These are phyloP conservation scores for Perdix hodgsoniae DNA, from an alignment of 2,797 vertebrate genomes.

Conservation along the genomic window DNA sequence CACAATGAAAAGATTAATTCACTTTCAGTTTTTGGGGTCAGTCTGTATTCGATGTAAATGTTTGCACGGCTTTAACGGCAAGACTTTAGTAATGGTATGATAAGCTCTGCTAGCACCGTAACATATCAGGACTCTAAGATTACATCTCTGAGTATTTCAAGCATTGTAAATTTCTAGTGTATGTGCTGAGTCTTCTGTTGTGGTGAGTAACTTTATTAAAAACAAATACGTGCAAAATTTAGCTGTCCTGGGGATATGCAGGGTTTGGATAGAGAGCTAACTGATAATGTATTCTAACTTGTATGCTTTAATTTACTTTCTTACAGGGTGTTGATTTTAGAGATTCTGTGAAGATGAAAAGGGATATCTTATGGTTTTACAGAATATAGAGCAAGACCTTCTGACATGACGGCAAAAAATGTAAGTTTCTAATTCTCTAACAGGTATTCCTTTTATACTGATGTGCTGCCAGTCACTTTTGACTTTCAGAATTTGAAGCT, in stretches of 20 bases:
- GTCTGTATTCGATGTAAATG: neutral
- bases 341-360: constrained; percentile 73
- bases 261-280: neutral
- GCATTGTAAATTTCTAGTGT: neutral
- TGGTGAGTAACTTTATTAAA: neutral
- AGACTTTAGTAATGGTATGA: neutral
- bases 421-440: constrained; percentile 70
- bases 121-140: neutral
- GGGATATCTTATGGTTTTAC: constrained; percentile 67
- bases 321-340: constrained; percentile 76
- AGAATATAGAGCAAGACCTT: constrained; percentile 70
- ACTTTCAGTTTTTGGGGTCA: neutral
- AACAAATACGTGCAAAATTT: neutral
- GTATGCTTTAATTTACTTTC: constrained; percentile 59
- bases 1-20: neutral
- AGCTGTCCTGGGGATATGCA: neutral
- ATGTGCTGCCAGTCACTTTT: neutral
- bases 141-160: neutral
- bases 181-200: neutral
- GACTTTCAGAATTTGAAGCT: neutral
- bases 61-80: neutral
- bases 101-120: neutral
- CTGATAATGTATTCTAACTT: constrained; percentile 6
- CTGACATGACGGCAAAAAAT: constrained; percentile 83
- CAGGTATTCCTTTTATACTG: neutral